These are phyloP conservation scores for Drosophila dives DNA, from an alignment of 2,888 invertebrate species.

Conservation along the genomic window DNA sequence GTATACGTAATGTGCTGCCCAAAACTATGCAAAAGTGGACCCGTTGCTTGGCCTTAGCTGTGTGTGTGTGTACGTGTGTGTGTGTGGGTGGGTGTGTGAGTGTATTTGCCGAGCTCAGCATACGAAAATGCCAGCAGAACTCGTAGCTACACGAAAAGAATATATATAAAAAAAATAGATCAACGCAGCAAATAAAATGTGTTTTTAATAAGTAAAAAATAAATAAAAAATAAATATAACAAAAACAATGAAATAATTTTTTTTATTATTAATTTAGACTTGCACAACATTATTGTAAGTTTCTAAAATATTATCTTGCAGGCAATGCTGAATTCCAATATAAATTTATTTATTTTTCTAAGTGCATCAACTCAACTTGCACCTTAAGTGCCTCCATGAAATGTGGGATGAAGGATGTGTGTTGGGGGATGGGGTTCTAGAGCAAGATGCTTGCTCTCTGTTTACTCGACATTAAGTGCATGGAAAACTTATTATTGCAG, in stretches of 20 bases:
- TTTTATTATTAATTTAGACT: not conserved
- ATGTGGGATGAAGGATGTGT: not conserved
- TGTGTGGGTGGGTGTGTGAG: constrained; percentile 6
- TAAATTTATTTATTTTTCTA: constrained; percentile 11
- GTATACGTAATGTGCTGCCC: constrained; percentile 69
- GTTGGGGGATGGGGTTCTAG: not conserved
- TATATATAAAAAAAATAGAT: not conserved
- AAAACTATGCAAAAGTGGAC: constrained; percentile 74
- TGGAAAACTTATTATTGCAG: constrained; percentile 78
- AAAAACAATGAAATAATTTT: not conserved
- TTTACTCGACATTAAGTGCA: constrained; percentile 81
- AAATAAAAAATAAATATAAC: not conserved
- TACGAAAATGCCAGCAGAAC: constrained; percentile 51
- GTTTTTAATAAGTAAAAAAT: not conserved
- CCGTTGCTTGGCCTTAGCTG: constrained; percentile 7
- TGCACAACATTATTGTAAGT: not conserved
- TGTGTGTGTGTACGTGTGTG: constrained; percentile 13
- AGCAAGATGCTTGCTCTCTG: constrained; percentile 48
- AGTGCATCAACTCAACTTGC: constrained; percentile 38
- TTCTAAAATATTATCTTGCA: not conserved
- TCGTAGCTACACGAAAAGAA: constrained; percentile 27
- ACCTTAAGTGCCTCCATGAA: constrained; percentile 43
- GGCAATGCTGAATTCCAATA: not conserved
- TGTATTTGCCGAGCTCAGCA: constrained; percentile 39
- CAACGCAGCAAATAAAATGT: not conserved